A percentile compares a stretch with the other conserved stretches of the same genome.
phyloP scores from a whole-genome alignment of 92 coral and sea anemone species.

The Montipora capitata region DNA sequence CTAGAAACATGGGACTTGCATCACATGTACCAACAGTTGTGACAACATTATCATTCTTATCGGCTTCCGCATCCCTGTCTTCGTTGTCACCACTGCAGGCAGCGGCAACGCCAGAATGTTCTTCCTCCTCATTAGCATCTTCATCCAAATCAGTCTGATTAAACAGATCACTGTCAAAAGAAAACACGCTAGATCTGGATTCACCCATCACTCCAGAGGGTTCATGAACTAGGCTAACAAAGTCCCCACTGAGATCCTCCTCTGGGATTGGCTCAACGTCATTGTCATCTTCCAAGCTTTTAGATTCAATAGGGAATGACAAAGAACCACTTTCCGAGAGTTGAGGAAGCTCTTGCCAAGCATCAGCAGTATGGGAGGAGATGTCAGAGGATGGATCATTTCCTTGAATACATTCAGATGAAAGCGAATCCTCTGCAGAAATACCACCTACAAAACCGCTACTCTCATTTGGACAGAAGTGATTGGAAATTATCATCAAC shows the following conservation, averaged over 20 bases:
- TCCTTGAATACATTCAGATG: background rate
- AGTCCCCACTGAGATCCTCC: constrained; percentile 51
- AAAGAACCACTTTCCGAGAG: constrained; percentile 62
- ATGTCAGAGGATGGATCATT: background rate
- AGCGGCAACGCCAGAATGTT: background rate
- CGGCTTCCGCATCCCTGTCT: constrained; percentile 19
- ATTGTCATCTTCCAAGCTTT: constrained; percentile 49
- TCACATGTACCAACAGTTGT: background rate
- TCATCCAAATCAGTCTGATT: constrained; percentile 49
- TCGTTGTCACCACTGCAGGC: constrained; percentile 30
- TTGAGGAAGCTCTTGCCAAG: constrained; percentile 48
- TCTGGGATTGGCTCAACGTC: constrained; percentile 51
- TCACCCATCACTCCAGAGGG: constrained; percentile 6
- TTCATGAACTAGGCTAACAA: constrained; percentile 23
- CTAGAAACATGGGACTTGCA: constrained; percentile 52
- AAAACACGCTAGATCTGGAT: constrained; percentile 25
- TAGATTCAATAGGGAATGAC: constrained; percentile 28
- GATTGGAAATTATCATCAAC: constrained; percentile 85
- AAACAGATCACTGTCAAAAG: constrained; percentile 67
- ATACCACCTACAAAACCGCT: background rate
- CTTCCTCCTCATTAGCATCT: constrained; percentile 24
- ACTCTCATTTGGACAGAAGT: constrained; percentile 45
- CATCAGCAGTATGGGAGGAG: constrained; percentile 2
- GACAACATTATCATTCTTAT: background rate
- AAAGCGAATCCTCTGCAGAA: constrained; percentile 9